Evolutionary conservation across 1,140 invertebrate genomes (phyloP).

Genomic region (Anastrepha obliqua): DNA sequence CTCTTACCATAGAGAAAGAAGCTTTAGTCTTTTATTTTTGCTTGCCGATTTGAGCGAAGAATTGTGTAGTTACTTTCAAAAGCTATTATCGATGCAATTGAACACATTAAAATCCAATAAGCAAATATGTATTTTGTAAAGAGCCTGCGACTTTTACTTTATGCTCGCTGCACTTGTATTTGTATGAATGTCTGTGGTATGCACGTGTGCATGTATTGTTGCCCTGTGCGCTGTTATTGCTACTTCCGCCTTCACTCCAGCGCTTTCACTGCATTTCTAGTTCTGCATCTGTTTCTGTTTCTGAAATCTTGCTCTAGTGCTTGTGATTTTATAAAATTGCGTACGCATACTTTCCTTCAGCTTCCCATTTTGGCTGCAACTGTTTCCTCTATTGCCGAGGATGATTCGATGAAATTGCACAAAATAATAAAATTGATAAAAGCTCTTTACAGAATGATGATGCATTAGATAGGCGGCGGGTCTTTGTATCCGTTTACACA

Average conservation of each 20-base stretch:
- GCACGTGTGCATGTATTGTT: background rate
- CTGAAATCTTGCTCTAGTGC: slow-evolving; percentile 11
- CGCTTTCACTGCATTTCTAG: background rate
- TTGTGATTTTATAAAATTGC: slow-evolving; percentile 28
- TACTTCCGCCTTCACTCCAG: background rate
- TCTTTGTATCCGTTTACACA: slow-evolving; percentile 28
- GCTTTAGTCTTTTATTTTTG: background rate
- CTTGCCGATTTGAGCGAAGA: slow-evolving; percentile 9
- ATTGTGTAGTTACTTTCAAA: slow-evolving; percentile 49
- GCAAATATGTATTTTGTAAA: slow-evolving; percentile 52
- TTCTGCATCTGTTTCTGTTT: background rate
- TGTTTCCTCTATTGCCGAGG: slow-evolving; percentile 16
- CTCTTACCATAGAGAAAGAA: background rate
- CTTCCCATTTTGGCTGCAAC: background rate
- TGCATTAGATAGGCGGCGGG: slow-evolving; percentile 44
- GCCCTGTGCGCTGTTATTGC: background rate
- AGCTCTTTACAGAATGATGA: slow-evolving; percentile 48
- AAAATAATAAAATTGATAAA: slow-evolving; percentile 53
- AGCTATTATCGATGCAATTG: slow-evolving; percentile 34
- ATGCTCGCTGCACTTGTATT: background rate
- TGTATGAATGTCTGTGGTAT: background rate
- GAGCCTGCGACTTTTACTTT: slow-evolving; percentile 18
- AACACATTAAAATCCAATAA: slow-evolving; percentile 52
- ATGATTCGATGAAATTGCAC: slow-evolving; percentile 44
- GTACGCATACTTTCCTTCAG: slow-evolving; percentile 30